Evolutionary conservation across 2,113 vertebrate genomes (phyloP).

Genomic region (Pavo muticus): DNA sequence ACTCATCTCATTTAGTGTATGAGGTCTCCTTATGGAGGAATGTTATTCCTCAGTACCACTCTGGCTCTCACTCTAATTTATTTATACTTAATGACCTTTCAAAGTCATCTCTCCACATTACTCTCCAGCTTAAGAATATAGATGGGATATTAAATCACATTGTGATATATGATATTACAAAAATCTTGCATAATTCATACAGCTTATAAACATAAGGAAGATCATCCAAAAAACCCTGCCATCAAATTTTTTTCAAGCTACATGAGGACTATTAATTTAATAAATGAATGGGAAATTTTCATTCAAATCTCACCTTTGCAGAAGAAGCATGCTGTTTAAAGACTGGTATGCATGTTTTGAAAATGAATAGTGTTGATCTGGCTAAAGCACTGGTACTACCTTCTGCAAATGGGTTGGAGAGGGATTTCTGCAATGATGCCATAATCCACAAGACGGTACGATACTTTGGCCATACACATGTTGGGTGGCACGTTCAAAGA

Average conservation of each 20-base stretch:
- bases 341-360: neutral
- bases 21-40: constrained; percentile 15
- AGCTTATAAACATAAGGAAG: constrained; percentile 46
- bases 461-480: neutral
- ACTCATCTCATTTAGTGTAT: constrained; percentile 24
- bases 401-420: neutral
- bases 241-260: constrained; percentile 4
- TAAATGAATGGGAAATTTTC: constrained; percentile 13
- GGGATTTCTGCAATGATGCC: neutral
- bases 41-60: constrained; percentile 52
- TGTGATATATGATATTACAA: constrained; percentile 43
- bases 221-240: constrained; percentile 9
- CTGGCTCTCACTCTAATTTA: constrained; percentile 51
- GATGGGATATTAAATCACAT: constrained; percentile 56
- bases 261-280: constrained; percentile 34
- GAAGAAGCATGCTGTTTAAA: neutral
- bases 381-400: neutral
- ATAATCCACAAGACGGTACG: neutral
- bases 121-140: constrained; percentile 47
- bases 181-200: constrained; percentile 60
- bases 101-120: constrained; percentile 56
- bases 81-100: constrained; percentile 62
- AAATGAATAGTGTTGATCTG: neutral
- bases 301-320: constrained; percentile 28
- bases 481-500: fast-evolving